These are phyloP conservation scores for Apamea epomidion DNA, from an alignment of 2,888 invertebrate genomes.

Conservation along the genomic window DNA sequence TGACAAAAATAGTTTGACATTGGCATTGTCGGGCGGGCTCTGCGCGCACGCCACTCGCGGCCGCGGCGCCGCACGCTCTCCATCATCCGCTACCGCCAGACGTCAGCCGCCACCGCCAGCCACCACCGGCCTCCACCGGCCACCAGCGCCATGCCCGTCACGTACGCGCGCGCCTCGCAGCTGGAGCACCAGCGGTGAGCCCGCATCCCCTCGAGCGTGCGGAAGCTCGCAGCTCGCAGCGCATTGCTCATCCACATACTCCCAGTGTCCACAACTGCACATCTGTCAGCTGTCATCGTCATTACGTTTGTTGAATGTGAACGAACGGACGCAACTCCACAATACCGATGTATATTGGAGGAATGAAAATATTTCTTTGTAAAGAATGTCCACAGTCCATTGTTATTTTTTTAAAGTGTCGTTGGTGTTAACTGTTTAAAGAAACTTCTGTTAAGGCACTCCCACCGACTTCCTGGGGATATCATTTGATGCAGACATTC, in stretches of 20 bases:
- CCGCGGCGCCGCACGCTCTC: slow-evolving; percentile 38
- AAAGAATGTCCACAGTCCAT: background rate
- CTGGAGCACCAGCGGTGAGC: slow-evolving; percentile 77
- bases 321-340: background rate
- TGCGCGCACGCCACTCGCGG: slow-evolving; percentile 37
- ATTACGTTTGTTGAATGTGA: background rate
- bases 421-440: background rate
- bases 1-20: slow-evolving; percentile 72
- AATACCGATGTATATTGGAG: background rate
- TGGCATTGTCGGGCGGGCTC: slow-evolving; percentile 48
- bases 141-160: slow-evolving; percentile 75
- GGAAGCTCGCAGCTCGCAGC: background rate
- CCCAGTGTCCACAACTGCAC: background rate
- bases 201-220: slow-evolving; percentile 31
- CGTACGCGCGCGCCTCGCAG: slow-evolving; percentile 76
- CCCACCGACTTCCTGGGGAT: too few species aligned
- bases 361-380: background rate
- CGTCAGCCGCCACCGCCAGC: background rate
- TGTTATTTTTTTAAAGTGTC: background rate
- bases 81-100: background rate
- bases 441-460: background rate
- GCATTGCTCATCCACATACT: background rate
- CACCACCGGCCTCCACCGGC: background rate
- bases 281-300: background rate
- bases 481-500: background rate